Evolutionary conservation across 2,113 vertebrate species (phyloP), one percentile per base, ranked within the genome.

Genomic region (Cygnus atratus): DNA sequence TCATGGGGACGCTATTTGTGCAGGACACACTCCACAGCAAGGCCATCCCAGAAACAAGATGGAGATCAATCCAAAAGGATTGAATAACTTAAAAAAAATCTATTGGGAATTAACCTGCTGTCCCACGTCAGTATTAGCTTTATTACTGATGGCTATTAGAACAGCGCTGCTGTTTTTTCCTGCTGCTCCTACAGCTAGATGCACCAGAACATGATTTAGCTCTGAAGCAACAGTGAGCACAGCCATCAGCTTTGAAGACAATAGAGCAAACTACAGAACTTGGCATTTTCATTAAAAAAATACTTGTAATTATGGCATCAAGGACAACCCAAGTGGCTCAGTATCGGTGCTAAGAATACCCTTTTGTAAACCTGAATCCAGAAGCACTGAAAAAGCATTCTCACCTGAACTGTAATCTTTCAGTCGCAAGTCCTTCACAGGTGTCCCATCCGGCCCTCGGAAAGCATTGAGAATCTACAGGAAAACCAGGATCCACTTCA

Each of bases 351-450:
- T 55, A 88, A 92, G 93, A 87, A 87, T 6, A 68, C 22, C 35
- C 46, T 72, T 81, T 90, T 46, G 82, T 83, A 91, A 88, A 73
- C 84, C 77, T 13, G 17, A 91, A 59, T 88, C 17, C 7, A 31
- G 73, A 84, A 81, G 84, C 74, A 92, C 44, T 84, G 77, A 55
- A 66, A 91, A 94, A 92, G 86, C 76, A 11, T 87, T 76, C 98
- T 98, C 97, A 98, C 98, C 98, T 98, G 97, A 97, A 68, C 97
- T 98, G 95, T 97, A 98, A 98, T 98, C 98, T 96, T 98, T 98
- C 74, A 98, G 94, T 65, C 98, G 87, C 97, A 98, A 90, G 92
- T 98, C 97, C 94, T 98, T 98, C 75, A 98, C 87, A 37, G 98
- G 98, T 10, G 90, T 96, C 70, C 97, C 98, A 86, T 97, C 97